Evolutionary conservation across 2,113 vertebrate species (phyloP).

Genomic region (Psophia crepitans): DNA sequence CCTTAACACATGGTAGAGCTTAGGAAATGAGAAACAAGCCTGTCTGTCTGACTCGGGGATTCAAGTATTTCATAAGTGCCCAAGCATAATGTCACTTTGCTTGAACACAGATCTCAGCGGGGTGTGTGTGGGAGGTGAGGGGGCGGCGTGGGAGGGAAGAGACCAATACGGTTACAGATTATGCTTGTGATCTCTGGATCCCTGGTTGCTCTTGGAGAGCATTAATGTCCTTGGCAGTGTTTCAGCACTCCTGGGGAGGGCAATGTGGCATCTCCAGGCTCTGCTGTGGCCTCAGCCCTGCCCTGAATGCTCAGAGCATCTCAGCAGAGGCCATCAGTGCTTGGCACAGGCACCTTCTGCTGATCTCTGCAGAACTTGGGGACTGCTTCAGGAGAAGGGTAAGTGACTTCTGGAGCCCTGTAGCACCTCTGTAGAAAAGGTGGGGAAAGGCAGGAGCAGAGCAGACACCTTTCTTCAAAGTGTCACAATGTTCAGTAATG

Average conservation of each 20-base stretch:
- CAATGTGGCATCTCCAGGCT: neutral
- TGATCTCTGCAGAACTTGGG: neutral
- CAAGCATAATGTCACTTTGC: neutral
- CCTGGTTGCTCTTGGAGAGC: neutral
- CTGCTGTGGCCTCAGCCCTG: neutral
- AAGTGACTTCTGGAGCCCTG: neutral
- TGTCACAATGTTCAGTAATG: neutral
- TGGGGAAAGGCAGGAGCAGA: neutral
- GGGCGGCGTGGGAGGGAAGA: rapidly evolving
- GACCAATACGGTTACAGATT: rapidly evolving
- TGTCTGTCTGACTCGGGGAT: neutral
- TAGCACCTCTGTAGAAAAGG: neutral
- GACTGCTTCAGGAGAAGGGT: neutral
- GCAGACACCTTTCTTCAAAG: neutral
- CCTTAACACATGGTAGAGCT: neutral
- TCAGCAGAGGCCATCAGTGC: neutral
- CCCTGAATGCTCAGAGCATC: neutral
- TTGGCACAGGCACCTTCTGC: neutral
- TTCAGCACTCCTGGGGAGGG: neutral
- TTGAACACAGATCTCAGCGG: neutral
- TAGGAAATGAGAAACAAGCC: neutral
- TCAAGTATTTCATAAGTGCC: neutral
- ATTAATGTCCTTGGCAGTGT: neutral
- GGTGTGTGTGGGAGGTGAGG: neutral
- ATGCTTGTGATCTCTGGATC: neutral